Evolutionary conservation across 1,140 invertebrate genomes (phyloP), one percentile per base, ranked within the genome.

Genomic region (Bombyx mandarina): DNA sequence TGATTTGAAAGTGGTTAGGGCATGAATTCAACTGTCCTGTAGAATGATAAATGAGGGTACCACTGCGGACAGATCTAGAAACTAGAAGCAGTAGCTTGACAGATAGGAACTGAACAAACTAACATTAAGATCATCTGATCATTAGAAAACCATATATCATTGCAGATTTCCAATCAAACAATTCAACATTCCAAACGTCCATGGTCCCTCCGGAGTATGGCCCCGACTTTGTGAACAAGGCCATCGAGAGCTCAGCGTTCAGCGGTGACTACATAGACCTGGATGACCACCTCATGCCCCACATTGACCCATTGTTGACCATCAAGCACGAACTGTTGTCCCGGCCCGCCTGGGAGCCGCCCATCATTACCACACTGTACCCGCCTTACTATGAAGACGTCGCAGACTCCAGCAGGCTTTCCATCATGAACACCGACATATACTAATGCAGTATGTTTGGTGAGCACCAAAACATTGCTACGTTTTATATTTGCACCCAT

Each of bases 271-370:
- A 47, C 61, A 61, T 75, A 8, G 65, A 71, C 60, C 65, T 76
- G n/a, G 79, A 79, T 61, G 79, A 81, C 51, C 67, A 69, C 56
- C 63, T 71, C 35, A 62, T 82, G 62, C 80, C 79, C 1, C 79
- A 85, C 65, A 82, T 85, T 52, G 79, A 82, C 64, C 82, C 82
- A 8, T 65, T 69, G 10, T 73, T 85, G 18, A 77, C 77, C 58
- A 71, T 77, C 48, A 66, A 67, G 52, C 22, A 47, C 55, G 50
- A 51, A 26, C 7, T 12, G 51, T 47, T 18, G 26, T 35, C 26
- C 26, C 26, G 26, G 26, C 26, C 52, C 1, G 62, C 62, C 48
- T 77, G 75, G 77, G 73, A 78, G 46, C 75, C 77, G 8, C 63
- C 61, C 8, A 49, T 71, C 49, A 56, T 77, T 7, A 75, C 70